These are phyloP conservation scores for Macaria notata DNA, from an alignment of 2,888 invertebrate species.

Conservation along the genomic window DNA sequence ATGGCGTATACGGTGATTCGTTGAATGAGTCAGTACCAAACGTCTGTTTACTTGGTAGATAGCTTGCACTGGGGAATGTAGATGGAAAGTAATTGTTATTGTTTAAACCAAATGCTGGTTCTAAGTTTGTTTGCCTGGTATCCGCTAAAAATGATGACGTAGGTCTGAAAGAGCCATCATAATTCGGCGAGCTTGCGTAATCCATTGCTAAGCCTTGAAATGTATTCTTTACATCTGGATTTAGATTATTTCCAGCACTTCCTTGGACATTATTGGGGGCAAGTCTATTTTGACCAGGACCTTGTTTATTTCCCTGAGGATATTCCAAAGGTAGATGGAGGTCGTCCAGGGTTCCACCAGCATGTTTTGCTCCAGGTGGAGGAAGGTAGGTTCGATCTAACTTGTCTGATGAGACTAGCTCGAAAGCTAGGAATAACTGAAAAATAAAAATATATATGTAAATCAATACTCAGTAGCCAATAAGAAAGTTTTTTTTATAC, in stretches of 20 bases:
- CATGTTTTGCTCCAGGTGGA: constrained; percentile 56
- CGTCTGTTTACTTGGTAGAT: constrained; percentile 1
- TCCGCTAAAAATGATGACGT: too few relatives aligned
- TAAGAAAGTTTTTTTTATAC: too few relatives aligned
- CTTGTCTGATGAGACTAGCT: constrained; percentile 54
- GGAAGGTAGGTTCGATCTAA: constrained; percentile 64
- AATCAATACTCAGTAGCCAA: too few relatives aligned
- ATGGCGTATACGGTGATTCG: too few relatives aligned
- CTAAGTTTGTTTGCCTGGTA: too few relatives aligned
- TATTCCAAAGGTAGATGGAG: constrained; percentile 52
- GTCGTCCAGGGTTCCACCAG: constrained; percentile 56
- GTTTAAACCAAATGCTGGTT: too few relatives aligned
- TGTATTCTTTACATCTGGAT: too few relatives aligned
- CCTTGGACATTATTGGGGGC: too few relatives aligned
- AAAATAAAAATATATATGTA: constrained; percentile 37
- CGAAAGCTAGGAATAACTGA: constrained; percentile 55
- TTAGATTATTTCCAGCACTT: too few relatives aligned
- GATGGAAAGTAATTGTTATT: not conserved
- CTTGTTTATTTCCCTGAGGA: constrained; percentile 38
- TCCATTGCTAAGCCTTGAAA: too few relatives aligned
- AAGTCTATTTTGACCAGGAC: not conserved
- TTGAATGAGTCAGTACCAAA: not conserved
- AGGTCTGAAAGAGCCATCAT: too few relatives aligned
- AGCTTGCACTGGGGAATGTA: constrained; percentile 1
- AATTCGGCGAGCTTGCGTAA: too few relatives aligned